Evolutionary conservation across 2,113 vertebrate genomes (phyloP).

Genomic region (Notothenia coriiceps): DNA sequence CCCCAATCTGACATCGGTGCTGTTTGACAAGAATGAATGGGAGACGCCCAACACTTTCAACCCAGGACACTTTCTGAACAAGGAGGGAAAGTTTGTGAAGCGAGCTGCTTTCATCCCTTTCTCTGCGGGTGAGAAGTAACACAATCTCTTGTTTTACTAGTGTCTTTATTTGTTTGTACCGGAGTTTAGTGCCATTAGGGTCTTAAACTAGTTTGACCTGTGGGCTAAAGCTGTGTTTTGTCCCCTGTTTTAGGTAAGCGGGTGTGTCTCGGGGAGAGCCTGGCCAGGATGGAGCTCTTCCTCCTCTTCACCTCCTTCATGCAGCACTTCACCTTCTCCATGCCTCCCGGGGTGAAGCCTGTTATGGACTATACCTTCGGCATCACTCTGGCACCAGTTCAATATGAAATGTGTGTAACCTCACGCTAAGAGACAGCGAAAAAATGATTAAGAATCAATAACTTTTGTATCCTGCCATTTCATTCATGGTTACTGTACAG

Average conservation of each 20-base stretch:
- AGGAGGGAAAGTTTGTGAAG: slow-evolving; percentile 85
- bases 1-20: slow-evolving; percentile 80
- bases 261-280: slow-evolving; percentile 81
- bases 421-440: slow-evolving; percentile 24
- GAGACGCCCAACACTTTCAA: slow-evolving; percentile 80
- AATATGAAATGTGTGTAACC: slow-evolving; percentile 69
- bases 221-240: neutral
- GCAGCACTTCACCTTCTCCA: slow-evolving; percentile 68
- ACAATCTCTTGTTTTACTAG: slow-evolving; percentile 16
- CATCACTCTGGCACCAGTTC: neutral
- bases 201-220: neutral
- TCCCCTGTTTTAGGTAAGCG: slow-evolving; percentile 37
- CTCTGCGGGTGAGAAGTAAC: slow-evolving; percentile 80
- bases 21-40: slow-evolving; percentile 78
- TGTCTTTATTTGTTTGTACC: neutral
- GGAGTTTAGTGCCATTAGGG: no score
- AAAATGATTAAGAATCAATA: no score
- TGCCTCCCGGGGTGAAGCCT: slow-evolving; percentile 48
- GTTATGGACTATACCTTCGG: slow-evolving; percentile 5
- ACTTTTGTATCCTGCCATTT: neutral
- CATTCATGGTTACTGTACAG: no score
- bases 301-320: slow-evolving; percentile 85
- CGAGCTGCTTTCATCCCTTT: slow-evolving; percentile 86
- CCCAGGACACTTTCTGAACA: slow-evolving; percentile 87
- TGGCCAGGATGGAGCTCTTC: slow-evolving; percentile 86